Base-by-base conservation (phyloP, 2,888 invertebrate species). In the Chamaedrilus cognettii region DNA sequence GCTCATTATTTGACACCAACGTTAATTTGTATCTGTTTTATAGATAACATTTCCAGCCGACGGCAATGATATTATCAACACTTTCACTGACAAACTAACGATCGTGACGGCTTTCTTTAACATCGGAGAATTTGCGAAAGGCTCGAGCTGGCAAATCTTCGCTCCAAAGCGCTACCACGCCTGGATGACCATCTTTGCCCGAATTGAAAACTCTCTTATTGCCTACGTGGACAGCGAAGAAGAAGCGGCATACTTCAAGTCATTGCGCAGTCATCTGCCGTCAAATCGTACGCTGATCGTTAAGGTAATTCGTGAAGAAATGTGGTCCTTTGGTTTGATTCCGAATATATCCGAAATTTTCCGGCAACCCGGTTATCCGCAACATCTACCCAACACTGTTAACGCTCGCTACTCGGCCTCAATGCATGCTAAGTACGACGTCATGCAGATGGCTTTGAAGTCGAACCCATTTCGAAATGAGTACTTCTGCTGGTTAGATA, bases 391-490 rank as follows among this genome's bases (percentile, higher is more conserved):
- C 23, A 79, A 80, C 61, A 80, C 79, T 1, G 74, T 79, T 4
- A 69, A 75, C 19, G 73, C 77, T 4, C 74, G 74, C 7, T 80
- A 80, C 67, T 76, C 78, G 2, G 78, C 78, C 65, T 74, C 74
- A 33, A 80, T 80, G 80, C 78, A 80, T 70, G 78, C 78, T 19
- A 80, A 80, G 66, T 79, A 78, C 71, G 80, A 80, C 62, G 64
- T 79, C 11, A 68, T 80, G 57, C 68, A 74, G 31, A 73, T 68
- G 55, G 76, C 77, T 3, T 73, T 75, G 1, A 64, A 67, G 33
- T 67, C 74, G 31, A 75, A 76, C 56, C 69, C 74, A 32, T 77
- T 74, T 61, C 64, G 69, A 19, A 80, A 79, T 0, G 73, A 74
- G 58, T 78, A 78, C 63, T 66, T 80, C 33, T 72, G 74, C 11